Base-by-base conservation (phyloP, 2,113 vertebrate genomes). In the Centropus unirufus region DNA sequence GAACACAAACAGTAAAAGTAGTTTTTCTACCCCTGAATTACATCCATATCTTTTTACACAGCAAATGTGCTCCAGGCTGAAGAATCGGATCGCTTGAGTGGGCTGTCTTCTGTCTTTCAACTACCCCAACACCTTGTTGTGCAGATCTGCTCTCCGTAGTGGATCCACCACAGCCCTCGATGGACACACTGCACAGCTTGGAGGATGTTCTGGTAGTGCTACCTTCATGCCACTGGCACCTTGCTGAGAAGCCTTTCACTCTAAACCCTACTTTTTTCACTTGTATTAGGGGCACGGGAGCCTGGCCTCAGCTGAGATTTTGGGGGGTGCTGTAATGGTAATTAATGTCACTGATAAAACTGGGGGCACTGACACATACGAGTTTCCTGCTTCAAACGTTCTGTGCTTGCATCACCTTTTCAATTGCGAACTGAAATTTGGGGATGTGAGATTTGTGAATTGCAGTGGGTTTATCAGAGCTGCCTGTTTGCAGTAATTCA, bases 281-380 rank as follows among this genome's bases (percentile, higher is more conserved):
- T 51, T 13, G 16, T 11, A 62, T 14, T 8, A 66, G 11, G 30
- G 12, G n/a, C 8, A 12, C 10, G 24, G 36, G 66, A 58, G 32
- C 27, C 51, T 47, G 27, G 18, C 34, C 14, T 74, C 40, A 46
- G 42, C 55, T 67, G 42, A n/a, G 26, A 24, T 57, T 75, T 82
- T 1, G 3, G 27, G 27, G 68, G 32, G 34, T 75, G 21, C 36
- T 59, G 9, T 46, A 52, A 2, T 36, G 27, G 26, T 72, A 54
- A 87, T 14, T 52, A 57, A 22, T 42, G 10, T 21, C 44, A 67
- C 10, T 12, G 12, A 66, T 49, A 42, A 55, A 72, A 69, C 12
- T 6, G 12, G 29, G 32, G 17, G 20, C 32, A 54, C 55, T 70
- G 57, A 30, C 0, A 0, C 1, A 0, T 67, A 49, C 29, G 39